Base-by-base conservation (phyloP, 2,888 invertebrate genomes). In the Callyntrura guangdongensis region DNA sequence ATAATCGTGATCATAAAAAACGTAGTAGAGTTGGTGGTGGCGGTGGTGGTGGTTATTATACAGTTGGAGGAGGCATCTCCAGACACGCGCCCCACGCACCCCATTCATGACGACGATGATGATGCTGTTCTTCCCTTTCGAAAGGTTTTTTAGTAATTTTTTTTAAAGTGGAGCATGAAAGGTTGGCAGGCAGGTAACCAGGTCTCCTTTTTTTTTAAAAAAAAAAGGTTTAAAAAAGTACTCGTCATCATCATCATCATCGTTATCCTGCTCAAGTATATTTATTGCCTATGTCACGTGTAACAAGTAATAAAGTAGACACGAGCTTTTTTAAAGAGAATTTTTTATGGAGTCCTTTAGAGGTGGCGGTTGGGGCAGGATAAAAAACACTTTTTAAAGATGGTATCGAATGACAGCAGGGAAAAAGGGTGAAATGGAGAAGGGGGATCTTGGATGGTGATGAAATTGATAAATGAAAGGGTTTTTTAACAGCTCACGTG, bases 51-150 rank as follows among this genome's bases (percentile, higher is more conserved):
- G 36, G 36, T 36, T 36, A n/a, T n/a, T n/a, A n/a, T n/a, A 36
- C 36, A 36, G 36, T 36, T 36, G 36, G 36, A 36, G 36, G 36
- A 36, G 36, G 36, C 36, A 36, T 2, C 36, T 20, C 47, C 9
- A 59, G 79, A 79, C 79, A 56, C 56, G 79, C 79, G 79, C 79
- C 79, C 79, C 79, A 79, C 27, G 17, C 36, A 36, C 25, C 25
- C 36, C 36, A 36, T 36, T 36, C 36, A 36, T 36, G 36, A 6
- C 36, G 36, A 4, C 6, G 36, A 36, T 36, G 36, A 36, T 36
- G 36, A 36, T 36, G 36, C 36, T 36, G 36, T 4, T 36, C n/a
- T n/a, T n/a, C n/a, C n/a, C n/a, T n/a, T n/a, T n/a, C n/a, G n/a
- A n/a, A 36, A 36, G 36, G 36, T 36, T 36, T 36, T 36, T 36